Percentiles rank a stretch among this genome's conserved stretches.
Evolutionary conservation across 2,797 vertebrate genomes (phyloP).

Genomic region (Valencia hispanica): DNA sequence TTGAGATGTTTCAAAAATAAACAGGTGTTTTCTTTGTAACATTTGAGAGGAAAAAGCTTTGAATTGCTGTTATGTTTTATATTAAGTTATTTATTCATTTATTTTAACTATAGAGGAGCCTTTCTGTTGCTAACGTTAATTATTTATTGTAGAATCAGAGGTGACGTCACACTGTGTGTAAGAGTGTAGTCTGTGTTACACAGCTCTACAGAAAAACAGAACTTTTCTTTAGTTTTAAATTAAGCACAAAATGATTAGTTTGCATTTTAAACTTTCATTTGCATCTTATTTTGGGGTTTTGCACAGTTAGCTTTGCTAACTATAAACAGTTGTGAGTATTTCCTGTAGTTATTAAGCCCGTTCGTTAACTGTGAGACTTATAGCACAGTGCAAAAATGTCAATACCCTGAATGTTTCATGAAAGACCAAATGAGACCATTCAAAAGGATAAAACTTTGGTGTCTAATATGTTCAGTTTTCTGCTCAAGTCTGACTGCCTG

Average conservation of each 20-base stretch:
- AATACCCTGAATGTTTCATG: not conserved
- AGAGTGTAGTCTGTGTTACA: not conserved
- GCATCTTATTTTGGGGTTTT: not conserved
- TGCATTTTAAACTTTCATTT: not conserved
- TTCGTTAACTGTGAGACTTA: not conserved
- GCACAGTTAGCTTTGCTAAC: not conserved
- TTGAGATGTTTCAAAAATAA: not conserved
- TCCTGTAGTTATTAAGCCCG: not conserved
- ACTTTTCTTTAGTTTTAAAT: not conserved
- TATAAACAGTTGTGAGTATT: not conserved
- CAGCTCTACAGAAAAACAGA: not conserved
- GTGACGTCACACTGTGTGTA: not conserved
- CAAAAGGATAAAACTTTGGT: not conserved
- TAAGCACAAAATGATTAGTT: not conserved
- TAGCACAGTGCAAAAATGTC: not conserved
- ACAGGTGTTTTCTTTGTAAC: not conserved
- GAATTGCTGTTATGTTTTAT: too few species aligned
- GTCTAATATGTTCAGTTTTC: not conserved
- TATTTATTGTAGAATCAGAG: not conserved
- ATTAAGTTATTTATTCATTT: too few species aligned
- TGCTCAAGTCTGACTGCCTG: not conserved
- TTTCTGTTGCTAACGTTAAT: not conserved
- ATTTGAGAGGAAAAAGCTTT: not conserved
- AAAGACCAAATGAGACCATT: too few species aligned
- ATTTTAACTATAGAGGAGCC: not conserved